phyloP scores from a whole-genome alignment of 2,113 vertebrate genomes.

The Saguinus imperator region DNA sequence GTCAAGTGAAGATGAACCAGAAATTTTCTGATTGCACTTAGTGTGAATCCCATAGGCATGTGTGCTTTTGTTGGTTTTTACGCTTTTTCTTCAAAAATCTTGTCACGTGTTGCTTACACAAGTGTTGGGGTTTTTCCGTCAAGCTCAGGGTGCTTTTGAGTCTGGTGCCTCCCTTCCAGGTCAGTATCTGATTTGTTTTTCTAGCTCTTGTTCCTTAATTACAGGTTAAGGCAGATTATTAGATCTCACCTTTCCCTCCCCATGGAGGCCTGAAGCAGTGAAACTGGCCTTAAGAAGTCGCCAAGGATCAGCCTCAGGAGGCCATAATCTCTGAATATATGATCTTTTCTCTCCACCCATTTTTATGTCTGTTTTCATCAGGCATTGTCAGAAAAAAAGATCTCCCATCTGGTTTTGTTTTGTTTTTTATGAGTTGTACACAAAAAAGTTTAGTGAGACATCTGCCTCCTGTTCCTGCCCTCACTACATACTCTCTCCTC shows the following conservation, averaged over 20 bases:
- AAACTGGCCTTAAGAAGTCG: background rate
- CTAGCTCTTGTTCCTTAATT: background rate
- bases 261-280: background rate
- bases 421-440: slow-evolving; percentile 20
- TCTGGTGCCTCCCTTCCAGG: background rate
- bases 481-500: background rate
- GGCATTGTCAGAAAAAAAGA: background rate
- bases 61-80: background rate
- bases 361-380: slow-evolving; percentile 25
- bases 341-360: background rate
- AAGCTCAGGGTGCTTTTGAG: background rate
- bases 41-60: background rate
- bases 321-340: background rate
- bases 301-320: background rate
- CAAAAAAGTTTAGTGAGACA: background rate
- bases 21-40: background rate
- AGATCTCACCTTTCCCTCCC: background rate
- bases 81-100: background rate
- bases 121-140: background rate
- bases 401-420: background rate
- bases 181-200: slow-evolving; percentile 24
- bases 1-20: background rate
- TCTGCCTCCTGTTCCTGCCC: background rate
- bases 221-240: background rate
- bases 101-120: background rate